These are phyloP conservation scores for Pogonomyrmex californicus DNA, from an alignment of 1,140 invertebrate species.

Conservation along the genomic window DNA sequence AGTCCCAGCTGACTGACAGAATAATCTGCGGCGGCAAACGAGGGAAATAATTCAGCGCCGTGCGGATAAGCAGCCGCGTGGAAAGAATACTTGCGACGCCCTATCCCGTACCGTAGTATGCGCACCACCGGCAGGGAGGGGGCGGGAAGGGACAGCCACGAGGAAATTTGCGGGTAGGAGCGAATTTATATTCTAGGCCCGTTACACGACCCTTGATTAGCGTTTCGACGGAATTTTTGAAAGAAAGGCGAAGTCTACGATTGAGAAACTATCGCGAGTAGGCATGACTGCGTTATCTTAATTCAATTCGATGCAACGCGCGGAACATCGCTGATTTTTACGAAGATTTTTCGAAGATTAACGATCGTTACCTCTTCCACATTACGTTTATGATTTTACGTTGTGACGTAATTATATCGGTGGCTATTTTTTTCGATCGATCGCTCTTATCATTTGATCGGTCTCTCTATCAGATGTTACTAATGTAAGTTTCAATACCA, in stretches of 20 bases:
- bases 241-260: slow-evolving; percentile 4
- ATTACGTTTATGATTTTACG: not conserved
- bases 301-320: slow-evolving; percentile 20
- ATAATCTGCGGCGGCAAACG: slow-evolving; percentile 67
- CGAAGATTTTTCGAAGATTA: not conserved
- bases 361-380: not conserved
- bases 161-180: slow-evolving; percentile 54
- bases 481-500: not conserved
- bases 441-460: not conserved
- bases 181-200: slow-evolving; percentile 50
- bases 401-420: not conserved
- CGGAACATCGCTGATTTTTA: not conserved
- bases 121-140: not conserved
- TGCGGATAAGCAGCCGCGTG: slow-evolving; percentile 64
- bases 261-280: not conserved
- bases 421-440: not conserved
- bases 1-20: slow-evolving; percentile 69
- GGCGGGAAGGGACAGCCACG: slow-evolving; percentile 10
- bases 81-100: slow-evolving; percentile 66
- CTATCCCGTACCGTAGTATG: not conserved
- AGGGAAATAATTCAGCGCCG: slow-evolving; percentile 70
- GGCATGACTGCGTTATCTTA: slow-evolving; percentile 12
- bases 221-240: slow-evolving; percentile 46
- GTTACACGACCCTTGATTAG: slow-evolving; percentile 54
- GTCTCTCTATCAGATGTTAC: not conserved